These are phyloP conservation scores for Caenorhabditis inopinata DNA, from an alignment of 1,140 invertebrate species.

Conservation along the genomic window DNA sequence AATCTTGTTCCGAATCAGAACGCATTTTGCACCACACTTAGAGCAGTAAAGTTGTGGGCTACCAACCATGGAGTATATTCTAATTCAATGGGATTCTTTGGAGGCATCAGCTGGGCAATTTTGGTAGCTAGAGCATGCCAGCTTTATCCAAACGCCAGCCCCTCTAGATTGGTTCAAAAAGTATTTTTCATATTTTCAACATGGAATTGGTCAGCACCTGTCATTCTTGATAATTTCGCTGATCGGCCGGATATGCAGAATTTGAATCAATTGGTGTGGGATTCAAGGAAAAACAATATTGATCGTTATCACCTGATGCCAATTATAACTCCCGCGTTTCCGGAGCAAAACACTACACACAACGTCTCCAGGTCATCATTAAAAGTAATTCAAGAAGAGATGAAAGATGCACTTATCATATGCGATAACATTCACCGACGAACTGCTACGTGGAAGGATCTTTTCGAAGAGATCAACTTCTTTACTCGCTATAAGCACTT, in stretches of 20 bases:
- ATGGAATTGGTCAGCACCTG: conserved; percentile 97
- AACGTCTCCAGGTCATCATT: conserved; percentile 92
- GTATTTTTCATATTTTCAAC: conserved; percentile 96
- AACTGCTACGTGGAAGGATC: conserved; percentile 80
- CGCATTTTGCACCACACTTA: conserved; percentile 85
- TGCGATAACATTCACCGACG: conserved; percentile 84
- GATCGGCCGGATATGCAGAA: conserved; percentile 65
- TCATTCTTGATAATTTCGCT: conserved; percentile 84
- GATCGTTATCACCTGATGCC: conserved; percentile 85
- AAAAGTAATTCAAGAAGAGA: conserved; percentile 89
- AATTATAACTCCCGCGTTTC: conserved; percentile 98
- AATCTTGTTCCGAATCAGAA: conserved; percentile 90
- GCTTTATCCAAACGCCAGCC: conserved; percentile 92
- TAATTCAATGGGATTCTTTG: conserved; percentile 90
- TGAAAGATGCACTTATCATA: conserved; percentile 72
- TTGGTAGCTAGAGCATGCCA: conserved; percentile 95
- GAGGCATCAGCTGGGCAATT: conserved; percentile 99
- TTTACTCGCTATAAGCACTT: conserved; percentile 84
- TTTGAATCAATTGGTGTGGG: conserved; percentile 74
- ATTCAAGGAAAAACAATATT: conserved; percentile 71
- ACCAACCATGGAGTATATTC: conserved; percentile 87
- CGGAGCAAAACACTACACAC: conserved; percentile 98
- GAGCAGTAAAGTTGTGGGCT: conserved; percentile 79
- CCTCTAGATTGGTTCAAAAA: conserved; percentile 90
- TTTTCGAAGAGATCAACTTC: conserved; percentile 94